A percentile compares a stretch with the other conserved stretches of the same genome.
These are phyloP conservation scores for Drosophila nigrodunni DNA, from an alignment of 1,140 invertebrate species.

Conservation along the genomic window DNA sequence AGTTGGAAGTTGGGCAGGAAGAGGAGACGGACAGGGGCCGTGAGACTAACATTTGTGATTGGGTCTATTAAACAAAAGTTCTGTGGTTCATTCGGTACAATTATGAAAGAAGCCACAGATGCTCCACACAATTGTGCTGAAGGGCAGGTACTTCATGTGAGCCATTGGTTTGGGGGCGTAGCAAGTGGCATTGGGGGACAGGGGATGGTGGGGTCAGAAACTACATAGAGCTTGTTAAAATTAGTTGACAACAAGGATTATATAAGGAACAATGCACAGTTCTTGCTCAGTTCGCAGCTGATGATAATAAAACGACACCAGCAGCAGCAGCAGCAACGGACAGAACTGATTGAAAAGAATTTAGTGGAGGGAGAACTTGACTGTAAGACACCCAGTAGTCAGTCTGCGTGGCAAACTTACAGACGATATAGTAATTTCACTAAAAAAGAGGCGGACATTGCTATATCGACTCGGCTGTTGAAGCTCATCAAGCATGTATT, in stretches of 20 bases:
- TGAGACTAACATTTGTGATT: conserved; percentile 54
- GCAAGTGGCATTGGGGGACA: neutral
- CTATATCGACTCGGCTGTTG: too few relatives aligned
- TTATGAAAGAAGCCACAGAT: conserved; percentile 49
- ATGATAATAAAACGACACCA: neutral
- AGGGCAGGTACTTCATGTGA: too few relatives aligned
- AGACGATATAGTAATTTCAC: too few relatives aligned
- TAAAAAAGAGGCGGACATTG: too few relatives aligned
- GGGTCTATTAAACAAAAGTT: conserved; percentile 80
- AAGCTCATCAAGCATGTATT: too few relatives aligned
- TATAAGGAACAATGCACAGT: conserved; percentile 9
- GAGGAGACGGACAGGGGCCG: neutral
- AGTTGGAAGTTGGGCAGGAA: neutral
- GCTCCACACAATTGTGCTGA: conserved; percentile 4
- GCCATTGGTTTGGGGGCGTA: too few relatives aligned
- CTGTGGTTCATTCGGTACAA: conserved; percentile 57
- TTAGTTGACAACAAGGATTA: conserved; percentile 20
- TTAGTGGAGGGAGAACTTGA: too few relatives aligned
- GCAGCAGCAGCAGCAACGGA: neutral
- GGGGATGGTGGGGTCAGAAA: neutral
- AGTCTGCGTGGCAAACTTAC: too few relatives aligned
- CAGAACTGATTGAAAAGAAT: too few relatives aligned
- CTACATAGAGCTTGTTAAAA: conserved; percentile 4
- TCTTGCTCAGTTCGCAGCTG: neutral
- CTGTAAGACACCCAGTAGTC: too few relatives aligned